These are phyloP conservation scores for Kryptolebias ocellatus DNA, from an alignment of 2,797 vertebrate species.

Conservation along the genomic window DNA sequence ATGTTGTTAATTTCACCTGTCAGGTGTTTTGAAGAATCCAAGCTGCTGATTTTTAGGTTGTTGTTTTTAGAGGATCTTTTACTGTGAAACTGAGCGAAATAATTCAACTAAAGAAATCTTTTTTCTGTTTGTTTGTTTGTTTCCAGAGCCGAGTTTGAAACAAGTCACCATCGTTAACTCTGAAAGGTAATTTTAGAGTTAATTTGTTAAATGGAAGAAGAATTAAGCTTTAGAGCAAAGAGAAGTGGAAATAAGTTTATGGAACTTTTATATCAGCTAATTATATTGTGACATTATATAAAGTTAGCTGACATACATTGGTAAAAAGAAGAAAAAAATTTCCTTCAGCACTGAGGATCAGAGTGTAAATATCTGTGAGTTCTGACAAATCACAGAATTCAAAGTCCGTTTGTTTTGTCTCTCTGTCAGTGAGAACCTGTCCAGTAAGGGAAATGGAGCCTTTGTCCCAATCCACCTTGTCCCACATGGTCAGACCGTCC, in stretches of 20 bases:
- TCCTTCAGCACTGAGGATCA: no score
- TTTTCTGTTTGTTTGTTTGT: neutral
- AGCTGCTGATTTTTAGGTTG: neutral
- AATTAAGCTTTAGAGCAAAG: no score
- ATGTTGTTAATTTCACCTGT: neutral
- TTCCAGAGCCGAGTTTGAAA: neutral
- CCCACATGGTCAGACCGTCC: conserved; percentile 6
- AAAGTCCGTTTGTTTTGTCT: neutral
- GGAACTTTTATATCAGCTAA: no score
- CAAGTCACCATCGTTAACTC: neutral
- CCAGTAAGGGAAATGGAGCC: conserved; percentile 3
- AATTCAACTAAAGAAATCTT: neutral
- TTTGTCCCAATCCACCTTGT: conserved; percentile 66
- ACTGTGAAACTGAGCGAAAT: neutral
- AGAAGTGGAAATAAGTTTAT: no score
- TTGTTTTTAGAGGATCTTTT: neutral
- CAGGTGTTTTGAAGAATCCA: neutral
- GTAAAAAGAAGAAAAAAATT: no score
- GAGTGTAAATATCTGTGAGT: no score
- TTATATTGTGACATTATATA: no score
- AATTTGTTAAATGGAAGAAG: no score
- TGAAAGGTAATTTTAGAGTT: conserved; percentile 12
- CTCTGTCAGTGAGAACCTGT: conserved; percentile 1
- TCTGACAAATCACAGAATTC: neutral
- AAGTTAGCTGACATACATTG: no score